A percentile compares a stretch with the other conserved stretches of the same genome.
Evolutionary conservation across 2,113 vertebrate species (phyloP).

Genomic region (Climacteris rufus): DNA sequence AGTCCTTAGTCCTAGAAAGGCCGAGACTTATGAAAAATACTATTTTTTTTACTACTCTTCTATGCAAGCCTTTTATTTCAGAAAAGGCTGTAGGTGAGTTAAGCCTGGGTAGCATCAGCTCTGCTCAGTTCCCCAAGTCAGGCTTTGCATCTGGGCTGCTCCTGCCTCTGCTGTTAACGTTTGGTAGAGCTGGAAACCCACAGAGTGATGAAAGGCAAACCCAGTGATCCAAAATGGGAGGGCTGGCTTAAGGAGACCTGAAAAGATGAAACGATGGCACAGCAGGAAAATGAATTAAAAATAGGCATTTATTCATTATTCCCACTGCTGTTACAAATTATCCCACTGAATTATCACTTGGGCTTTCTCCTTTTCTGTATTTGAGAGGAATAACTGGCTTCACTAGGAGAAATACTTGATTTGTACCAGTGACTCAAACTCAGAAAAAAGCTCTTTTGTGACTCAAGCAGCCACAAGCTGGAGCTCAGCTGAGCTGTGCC

Average conservation of each 20-base stretch:
- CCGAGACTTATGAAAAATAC: not conserved
- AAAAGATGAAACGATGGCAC: not conserved
- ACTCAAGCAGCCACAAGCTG: not conserved
- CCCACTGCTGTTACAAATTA: not conserved
- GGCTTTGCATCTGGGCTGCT: not conserved
- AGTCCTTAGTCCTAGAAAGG: not conserved
- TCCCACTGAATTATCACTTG: not conserved
- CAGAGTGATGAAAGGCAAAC: not conserved
- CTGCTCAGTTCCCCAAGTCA: not conserved
- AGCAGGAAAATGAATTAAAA: slow-evolving; percentile 49
- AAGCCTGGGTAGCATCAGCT: not conserved
- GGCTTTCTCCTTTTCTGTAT: not conserved
- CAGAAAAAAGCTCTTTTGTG: not conserved
- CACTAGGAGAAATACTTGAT: not conserved
- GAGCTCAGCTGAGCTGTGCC: not conserved
- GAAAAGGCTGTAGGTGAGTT: not conserved
- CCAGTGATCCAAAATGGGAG: not conserved
- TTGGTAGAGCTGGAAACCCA: not conserved
- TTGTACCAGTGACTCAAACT: not conserved
- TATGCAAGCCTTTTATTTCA: not conserved
- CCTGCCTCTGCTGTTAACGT: not conserved
- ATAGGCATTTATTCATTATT: slow-evolving; percentile 17
- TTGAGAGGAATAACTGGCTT: slow-evolving; percentile 7
- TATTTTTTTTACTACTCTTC: not conserved
- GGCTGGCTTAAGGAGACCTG: slow-evolving; percentile 14